A percentile compares a stretch with the other conserved stretches of the same genome.
Conservation (phyloP, 2,113 vertebrate genomes). For the Climacteris rufus region DNA sequence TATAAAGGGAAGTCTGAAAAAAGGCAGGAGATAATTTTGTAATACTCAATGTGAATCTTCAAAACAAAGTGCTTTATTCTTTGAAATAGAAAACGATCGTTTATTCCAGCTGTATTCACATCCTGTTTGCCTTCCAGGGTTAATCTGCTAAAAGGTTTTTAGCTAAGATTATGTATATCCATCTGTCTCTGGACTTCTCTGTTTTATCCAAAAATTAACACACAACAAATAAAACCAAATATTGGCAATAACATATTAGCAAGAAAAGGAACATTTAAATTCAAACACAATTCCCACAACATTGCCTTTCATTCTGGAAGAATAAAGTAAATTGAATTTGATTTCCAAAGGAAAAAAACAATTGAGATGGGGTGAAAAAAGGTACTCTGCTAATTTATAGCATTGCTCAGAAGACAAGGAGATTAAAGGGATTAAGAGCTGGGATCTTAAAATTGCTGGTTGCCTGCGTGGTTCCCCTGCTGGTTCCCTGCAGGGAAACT, state of each 20-base stretch:
- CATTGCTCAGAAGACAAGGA: not conserved
- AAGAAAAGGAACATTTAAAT: not conserved
- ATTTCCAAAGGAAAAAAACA: not conserved
- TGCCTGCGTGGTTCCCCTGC: not conserved
- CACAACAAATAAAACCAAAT: not conserved
- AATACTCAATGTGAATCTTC: not conserved
- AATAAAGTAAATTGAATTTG: not conserved
- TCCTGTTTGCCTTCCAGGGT: conserved; percentile 30
- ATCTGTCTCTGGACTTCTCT: not conserved
- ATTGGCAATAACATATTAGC: not conserved
- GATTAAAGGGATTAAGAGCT: not conserved
- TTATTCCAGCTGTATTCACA: conserved; percentile 15
- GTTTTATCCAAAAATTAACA: not conserved
- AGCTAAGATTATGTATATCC: conserved; percentile 42
- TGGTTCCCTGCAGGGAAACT: accelerated
- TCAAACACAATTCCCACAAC: not conserved
- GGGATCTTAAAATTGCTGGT: not conserved
- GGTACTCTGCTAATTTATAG: not conserved
- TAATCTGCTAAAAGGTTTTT: conserved; percentile 49
- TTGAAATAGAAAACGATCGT: conserved; percentile 19
- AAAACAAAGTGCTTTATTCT: not conserved
- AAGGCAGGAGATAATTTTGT: not conserved
- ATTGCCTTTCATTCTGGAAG: not conserved
- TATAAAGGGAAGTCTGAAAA: not conserved
- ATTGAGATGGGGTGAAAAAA: not conserved